Percentiles rank a stretch among this genome's conserved stretches.
phyloP scores from a whole-genome alignment of 2,797 vertebrate genomes.

The Argentina silus region DNA sequence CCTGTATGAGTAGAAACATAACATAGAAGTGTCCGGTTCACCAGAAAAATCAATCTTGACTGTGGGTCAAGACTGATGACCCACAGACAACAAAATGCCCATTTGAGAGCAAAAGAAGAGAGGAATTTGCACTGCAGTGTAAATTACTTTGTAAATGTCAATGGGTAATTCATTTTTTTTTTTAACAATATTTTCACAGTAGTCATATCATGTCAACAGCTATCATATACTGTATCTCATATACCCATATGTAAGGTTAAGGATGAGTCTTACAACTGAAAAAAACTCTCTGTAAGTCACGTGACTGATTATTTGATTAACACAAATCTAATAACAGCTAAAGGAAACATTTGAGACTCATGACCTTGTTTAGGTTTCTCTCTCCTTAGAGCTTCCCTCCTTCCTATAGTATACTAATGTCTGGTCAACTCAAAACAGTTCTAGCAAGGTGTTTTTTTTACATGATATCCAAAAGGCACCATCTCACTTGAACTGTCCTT shows the following conservation, averaged over 20 bases:
- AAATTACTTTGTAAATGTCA: neutral
- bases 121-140: neutral
- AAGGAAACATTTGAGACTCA: too few species aligned
- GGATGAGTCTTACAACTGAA: neutral
- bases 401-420: too few species aligned
- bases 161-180: neutral
- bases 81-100: neutral
- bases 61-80: neutral
- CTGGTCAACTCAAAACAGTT: too few species aligned
- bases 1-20: conserved; percentile 23
- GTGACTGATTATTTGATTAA: too few species aligned
- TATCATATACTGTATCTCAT: neutral
- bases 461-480: neutral
- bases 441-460: too few species aligned
- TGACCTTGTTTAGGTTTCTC: too few species aligned
- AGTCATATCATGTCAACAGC: neutral
- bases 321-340: too few species aligned
- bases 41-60: neutral
- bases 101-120: neutral
- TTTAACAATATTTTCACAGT: neutral
- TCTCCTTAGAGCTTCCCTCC: too few species aligned
- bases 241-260: too few species aligned
- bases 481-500: conserved; percentile 22
- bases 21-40: neutral
- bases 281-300: too few species aligned